Evolutionary conservation across 2,113 vertebrate species (phyloP).

Genomic region (Mellivora capensis): DNA sequence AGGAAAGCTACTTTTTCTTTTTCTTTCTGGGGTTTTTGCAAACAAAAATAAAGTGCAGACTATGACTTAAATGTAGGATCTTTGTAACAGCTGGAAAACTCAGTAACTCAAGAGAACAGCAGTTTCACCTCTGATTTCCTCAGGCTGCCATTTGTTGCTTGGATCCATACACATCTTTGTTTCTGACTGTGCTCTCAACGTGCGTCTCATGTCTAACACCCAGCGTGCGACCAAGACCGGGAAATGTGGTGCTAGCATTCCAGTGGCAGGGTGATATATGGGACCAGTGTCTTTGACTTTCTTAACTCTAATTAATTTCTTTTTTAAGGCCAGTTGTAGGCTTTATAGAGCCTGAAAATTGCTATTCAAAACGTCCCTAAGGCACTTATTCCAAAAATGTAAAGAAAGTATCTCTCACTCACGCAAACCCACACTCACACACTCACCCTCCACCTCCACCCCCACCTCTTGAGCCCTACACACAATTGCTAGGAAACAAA

Average conservation of each 20-base stretch:
- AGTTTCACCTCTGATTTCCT: not conserved
- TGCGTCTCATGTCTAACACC: too few species aligned
- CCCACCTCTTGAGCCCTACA: rapidly evolving
- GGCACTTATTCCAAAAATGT: not conserved
- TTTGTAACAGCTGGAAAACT: not conserved
- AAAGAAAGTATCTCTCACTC: not conserved
- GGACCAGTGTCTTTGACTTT: not conserved
- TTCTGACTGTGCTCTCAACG: not conserved
- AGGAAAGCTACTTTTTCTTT: not conserved
- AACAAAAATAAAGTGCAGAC: not conserved
- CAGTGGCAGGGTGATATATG: too few species aligned
- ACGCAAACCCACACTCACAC: not conserved
- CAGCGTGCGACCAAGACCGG: not conserved
- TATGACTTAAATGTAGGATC: not conserved
- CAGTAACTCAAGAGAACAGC: too few species aligned
- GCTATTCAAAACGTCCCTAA: not conserved
- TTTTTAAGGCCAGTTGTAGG: not conserved
- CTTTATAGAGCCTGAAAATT: not conserved
- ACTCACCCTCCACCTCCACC: not conserved
- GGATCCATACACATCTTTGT: not conserved
- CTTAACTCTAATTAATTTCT: not conserved
- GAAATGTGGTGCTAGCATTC: rapidly evolving
- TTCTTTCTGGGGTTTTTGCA: not conserved
- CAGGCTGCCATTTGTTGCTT: not conserved
- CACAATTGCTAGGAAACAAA: not conserved